Evolutionary conservation across 1,140 invertebrate genomes (phyloP).

Genomic region (Pogonognathellus flavescens): DNA sequence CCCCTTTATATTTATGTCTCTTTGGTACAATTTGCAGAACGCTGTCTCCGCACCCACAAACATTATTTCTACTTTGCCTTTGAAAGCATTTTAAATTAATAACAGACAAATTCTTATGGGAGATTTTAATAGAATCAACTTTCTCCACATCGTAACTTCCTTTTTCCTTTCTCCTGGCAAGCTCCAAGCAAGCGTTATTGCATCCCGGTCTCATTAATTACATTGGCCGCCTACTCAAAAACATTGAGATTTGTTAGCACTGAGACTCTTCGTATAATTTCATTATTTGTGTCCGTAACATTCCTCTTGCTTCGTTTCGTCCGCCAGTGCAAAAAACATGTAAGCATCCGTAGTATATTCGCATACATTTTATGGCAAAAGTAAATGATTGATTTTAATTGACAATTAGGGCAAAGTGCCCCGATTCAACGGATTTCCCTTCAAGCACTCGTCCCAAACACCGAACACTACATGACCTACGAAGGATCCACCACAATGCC

Average conservation of each 20-base stretch:
- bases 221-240: not conserved
- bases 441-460: constrained; percentile 86
- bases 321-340: too few species aligned
- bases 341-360: too few species aligned
- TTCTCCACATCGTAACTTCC: not conserved
- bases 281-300: too few species aligned
- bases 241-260: not conserved
- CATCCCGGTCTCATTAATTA: not conserved
- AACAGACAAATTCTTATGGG: not conserved
- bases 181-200: not conserved
- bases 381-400: not conserved
- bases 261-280: not conserved
- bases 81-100: constrained; percentile 47
- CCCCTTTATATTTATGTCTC: not conserved
- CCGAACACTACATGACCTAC: constrained; percentile 95
- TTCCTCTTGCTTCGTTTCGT: too few species aligned
- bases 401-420: constrained; percentile 79
- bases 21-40: not conserved
- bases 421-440: constrained; percentile 87
- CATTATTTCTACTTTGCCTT: constrained; percentile 30
- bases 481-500: constrained; percentile 97
- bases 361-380: too few species aligned
- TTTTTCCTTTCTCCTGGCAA: not conserved
- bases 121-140: constrained; percentile 13
- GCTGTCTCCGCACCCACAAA: not conserved